These are phyloP conservation scores for Acleris laterana DNA, from an alignment of 2,888 invertebrate genomes.

Conservation along the genomic window DNA sequence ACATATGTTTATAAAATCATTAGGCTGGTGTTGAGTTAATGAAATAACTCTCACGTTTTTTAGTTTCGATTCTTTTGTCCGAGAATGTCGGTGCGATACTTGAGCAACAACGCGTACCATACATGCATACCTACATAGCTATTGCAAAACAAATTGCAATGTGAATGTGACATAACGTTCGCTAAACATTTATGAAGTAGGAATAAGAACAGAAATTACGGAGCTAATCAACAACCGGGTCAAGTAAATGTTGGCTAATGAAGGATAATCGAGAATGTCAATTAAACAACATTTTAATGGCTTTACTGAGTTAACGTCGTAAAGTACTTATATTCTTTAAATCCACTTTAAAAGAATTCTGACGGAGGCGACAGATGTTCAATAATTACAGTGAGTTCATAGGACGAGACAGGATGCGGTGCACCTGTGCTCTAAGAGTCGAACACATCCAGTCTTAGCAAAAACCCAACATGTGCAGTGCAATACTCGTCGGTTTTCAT, in stretches of 20 bases:
- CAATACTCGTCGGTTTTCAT: conserved; percentile 40
- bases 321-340: conserved; percentile 11
- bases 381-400: conserved; percentile 64
- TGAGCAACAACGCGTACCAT: conserved; percentile 24
- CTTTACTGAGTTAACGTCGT: background rate
- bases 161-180: conserved; percentile 33
- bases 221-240: conserved; percentile 21
- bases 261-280: background rate
- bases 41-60: conserved; percentile 29
- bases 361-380: conserved; percentile 68
- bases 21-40: conserved; percentile 17
- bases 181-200: conserved; percentile 31
- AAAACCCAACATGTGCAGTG: conserved; percentile 53
- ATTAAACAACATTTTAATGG: conserved; percentile 7
- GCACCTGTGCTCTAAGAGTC: conserved; percentile 73
- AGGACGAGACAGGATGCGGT: conserved; percentile 70
- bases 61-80: conserved; percentile 15
- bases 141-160: conserved; percentile 29
- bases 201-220: conserved; percentile 24
- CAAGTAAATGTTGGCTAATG: conserved; percentile 1
- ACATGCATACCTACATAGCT: background rate
- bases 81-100: conserved; percentile 28
- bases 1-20: conserved; percentile 14
- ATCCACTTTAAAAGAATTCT: conserved; percentile 27
- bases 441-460: conserved; percentile 59